A percentile compares a stretch with the other conserved stretches of the same genome.
phyloP scores from a whole-genome alignment of 1,140 invertebrate genomes.

The Rhopalosiphum padi region DNA sequence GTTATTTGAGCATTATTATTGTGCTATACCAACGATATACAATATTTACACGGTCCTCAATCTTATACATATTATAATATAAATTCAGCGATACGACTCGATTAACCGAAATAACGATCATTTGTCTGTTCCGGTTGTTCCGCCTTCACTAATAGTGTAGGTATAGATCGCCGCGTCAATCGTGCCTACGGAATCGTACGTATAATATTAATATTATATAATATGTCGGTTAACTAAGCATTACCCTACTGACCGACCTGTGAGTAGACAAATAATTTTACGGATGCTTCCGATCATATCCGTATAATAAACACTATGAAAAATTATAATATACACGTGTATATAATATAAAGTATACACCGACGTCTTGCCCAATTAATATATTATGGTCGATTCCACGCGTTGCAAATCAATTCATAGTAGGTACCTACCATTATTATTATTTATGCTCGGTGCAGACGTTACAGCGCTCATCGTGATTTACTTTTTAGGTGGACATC shows the following conservation, averaged over 20 bases:
- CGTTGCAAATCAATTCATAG: neutral
- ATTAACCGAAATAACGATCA: slow-evolving; percentile 17
- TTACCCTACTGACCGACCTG: slow-evolving; percentile 15
- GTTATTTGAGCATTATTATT: neutral
- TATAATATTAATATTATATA: neutral
- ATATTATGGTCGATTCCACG: neutral
- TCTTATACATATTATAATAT: neutral
- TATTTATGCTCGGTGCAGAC: neutral
- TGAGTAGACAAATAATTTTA: neutral
- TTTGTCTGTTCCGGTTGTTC: slow-evolving; percentile 4
- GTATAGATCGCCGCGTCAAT: neutral
- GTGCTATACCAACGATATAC: neutral
- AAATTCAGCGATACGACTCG: neutral
- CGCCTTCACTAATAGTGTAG: neutral
- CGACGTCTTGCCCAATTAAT: neutral
- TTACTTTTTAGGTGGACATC: neutral
- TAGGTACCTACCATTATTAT: neutral
- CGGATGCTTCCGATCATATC: neutral
- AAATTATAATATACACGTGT: neutral
- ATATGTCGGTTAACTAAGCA: slow-evolving; percentile 10
- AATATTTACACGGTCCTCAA: neutral
- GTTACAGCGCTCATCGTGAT: neutral
- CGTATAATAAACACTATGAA: neutral
- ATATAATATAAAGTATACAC: neutral
- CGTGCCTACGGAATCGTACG: neutral